Evolutionary conservation across 2,888 invertebrate species (phyloP).

Genomic region (Agrilus mali): DNA sequence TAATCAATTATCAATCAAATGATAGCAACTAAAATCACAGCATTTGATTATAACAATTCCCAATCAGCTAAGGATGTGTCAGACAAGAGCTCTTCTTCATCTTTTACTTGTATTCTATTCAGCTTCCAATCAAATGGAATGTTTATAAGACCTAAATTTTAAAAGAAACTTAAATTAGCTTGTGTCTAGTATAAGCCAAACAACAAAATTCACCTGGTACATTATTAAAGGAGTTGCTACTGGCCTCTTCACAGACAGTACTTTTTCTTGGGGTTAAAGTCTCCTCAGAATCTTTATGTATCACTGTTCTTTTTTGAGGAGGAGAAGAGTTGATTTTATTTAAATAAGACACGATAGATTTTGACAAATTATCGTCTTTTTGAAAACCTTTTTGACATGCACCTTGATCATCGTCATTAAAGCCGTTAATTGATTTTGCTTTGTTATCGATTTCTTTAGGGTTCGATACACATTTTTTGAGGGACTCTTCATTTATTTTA

Average conservation of each 20-base stretch:
- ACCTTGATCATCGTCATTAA: background rate
- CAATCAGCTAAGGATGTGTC: conserved; percentile 27
- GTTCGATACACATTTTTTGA: conserved; percentile 7
- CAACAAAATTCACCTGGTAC: conserved; percentile 6
- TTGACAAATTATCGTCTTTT: too few relatives aligned
- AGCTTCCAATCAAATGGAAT: conserved; percentile 49
- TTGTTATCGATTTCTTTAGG: conserved; percentile 1
- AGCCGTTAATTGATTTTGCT: background rate
- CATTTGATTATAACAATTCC: conserved; percentile 24
- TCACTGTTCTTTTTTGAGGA: background rate
- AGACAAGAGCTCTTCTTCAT: conserved; percentile 15
- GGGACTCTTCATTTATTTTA: conserved; percentile 16
- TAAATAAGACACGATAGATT: background rate
- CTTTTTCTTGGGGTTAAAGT: background rate
- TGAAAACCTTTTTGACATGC: too few relatives aligned
- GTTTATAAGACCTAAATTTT: conserved; percentile 35
- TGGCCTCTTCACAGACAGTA: too few relatives aligned
- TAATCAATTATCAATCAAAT: too few relatives aligned
- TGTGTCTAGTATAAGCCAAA: conserved; percentile 4
- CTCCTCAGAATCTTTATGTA: background rate
- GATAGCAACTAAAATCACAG: too few relatives aligned
- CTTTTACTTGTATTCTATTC: conserved; percentile 31
- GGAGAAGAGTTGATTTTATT: background rate
- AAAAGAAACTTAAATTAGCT: conserved; percentile 8
- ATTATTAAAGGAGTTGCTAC: background rate